These are phyloP conservation scores for Eupithecia subumbrata DNA, from an alignment of 2,888 invertebrate species.

Conservation along the genomic window DNA sequence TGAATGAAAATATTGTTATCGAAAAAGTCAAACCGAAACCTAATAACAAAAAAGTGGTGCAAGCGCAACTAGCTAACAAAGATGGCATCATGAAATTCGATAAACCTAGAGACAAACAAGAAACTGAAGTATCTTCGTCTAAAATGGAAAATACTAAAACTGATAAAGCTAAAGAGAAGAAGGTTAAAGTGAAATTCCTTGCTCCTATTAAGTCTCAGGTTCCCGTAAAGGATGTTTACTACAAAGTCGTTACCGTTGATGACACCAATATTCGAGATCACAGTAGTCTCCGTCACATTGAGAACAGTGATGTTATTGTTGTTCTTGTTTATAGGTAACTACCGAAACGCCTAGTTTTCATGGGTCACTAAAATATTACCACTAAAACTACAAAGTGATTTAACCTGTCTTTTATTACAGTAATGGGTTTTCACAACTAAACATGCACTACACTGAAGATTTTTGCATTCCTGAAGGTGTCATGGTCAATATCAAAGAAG, in stretches of 20 bases:
- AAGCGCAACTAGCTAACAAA: conserved; percentile 69
- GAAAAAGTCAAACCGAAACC: conserved; percentile 37
- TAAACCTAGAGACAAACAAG: conserved; percentile 53
- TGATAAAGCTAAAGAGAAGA: conserved; percentile 51
- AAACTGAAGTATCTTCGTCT: conserved; percentile 17
- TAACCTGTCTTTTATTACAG: conserved; percentile 47
- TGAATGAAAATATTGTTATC: conserved; percentile 18
- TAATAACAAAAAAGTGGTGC: conserved; percentile 57
- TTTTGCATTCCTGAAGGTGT: conserved; percentile 62
- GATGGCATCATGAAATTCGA: conserved; percentile 72
- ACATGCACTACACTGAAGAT: conserved; percentile 62
- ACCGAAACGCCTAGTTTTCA: not conserved
- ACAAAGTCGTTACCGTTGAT: conserved; percentile 51
- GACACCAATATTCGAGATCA: conserved; percentile 42
- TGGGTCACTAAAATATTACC: not conserved
- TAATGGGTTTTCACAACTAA: conserved; percentile 72
- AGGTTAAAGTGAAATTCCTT: conserved; percentile 61
- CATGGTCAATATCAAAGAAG: conserved; percentile 55
- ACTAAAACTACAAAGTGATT: not conserved
- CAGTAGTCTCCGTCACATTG: not conserved
- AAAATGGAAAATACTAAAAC: conserved; percentile 30
- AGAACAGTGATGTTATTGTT: conserved; percentile 46
- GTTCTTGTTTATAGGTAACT: conserved; percentile 59
- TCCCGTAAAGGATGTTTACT: conserved; percentile 60
- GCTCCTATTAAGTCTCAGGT: conserved; percentile 68